Evolutionary conservation across 2,797 vertebrate species (phyloP), one percentile per base, ranked within the genome.

Genomic region (Enteromius argenteus): DNA sequence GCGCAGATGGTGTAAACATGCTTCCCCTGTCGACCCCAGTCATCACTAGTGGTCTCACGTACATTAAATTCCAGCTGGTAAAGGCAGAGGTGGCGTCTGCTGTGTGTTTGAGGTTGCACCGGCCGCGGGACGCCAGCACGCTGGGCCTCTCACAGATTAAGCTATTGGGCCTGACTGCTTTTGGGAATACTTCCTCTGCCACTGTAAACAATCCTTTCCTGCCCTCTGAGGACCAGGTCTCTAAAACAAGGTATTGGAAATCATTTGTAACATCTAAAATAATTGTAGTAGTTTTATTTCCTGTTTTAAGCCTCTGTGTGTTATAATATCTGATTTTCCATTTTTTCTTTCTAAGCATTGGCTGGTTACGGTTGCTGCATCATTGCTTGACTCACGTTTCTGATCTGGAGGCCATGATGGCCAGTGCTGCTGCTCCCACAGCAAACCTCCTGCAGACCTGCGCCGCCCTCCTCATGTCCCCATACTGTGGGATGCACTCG

Each of bases 401-500:
- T 77, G 98, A 99, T 92, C 93, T 99, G 87, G 98, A 99, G 94
- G 96, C 97, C 87, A 97, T 97, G 96, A 99, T 99, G 98, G 98
- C 98, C 46, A 97, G 97, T 75, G 98, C 98, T 3, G 98, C 98
- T 9, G 98, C 98, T 4, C 98, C 98, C 79, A 99, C 98, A 1
- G 98, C 98, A 69, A 99, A 99, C 89, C 95, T 99, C 78, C 94
- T 99, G 82, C 98, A 99, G 93, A 99, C 98, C 0, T 99, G 98
- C 30, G 98, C 98, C 1, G 98, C 98, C 0, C 92, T 99, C 84
- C 92, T 99, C 32, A 99, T 99, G 98, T 99, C 98, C 0, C 98
- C 98, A 0, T 99, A 99, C 89, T 99, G 98, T 72, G 98, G 98
- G 67, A 99, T 99, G 98, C 98, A 99, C 91, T 99, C 98, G 0